Evolutionary conservation across 2,797 vertebrate species (phyloP), one percentile per base, ranked within the genome.

Genomic region (Sebastes taczanowskii): DNA sequence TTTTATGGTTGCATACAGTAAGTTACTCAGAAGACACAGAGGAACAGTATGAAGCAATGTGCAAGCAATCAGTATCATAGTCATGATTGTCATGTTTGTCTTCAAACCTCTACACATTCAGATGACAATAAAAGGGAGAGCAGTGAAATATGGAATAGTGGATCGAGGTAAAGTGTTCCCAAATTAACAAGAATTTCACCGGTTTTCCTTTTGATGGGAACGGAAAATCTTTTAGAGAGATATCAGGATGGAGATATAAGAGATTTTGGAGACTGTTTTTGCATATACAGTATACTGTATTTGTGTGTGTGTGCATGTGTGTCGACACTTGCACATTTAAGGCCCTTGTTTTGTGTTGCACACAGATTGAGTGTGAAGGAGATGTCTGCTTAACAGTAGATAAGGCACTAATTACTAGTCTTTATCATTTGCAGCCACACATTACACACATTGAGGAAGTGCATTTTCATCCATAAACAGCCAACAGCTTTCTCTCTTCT

Each of bases 371-470:
- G 78, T 75, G 64, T 82, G 67, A 82, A 83, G 61, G 70, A 84
- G 63, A 66, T 83, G 68, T 91, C 64, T 88, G 60, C 58, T 64
- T 84, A 86, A 84, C 80, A 71, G 76, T 32, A 88, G 87, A 89
- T 88, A 80, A 92, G 71, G 56, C 71, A 62, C 78, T 92, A 88
- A 94, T 93, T 86, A 90, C 77, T 55, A 74, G 71, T 85, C 64
- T 91, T 88, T 89, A 86, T 88, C 82, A 88, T 83, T 88, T 74
- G 70, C 80, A 89, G 69, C 64, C 65, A 66, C 76, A 77, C 79
- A 82, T 85, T 81, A 81, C 78, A 80, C 82, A 79, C 62, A 83
- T 56, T 25, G 18, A 84, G 35, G n/a, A 82, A 78, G 72, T 58
- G 56, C 29, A 65, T 84, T 83, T 82, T 72, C 55, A 77, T 85